Percentiles rank a stretch among this genome's conserved stretches.
Evolutionary conservation across 2,888 invertebrate species (phyloP).

Genomic region (Chaetogeoica ovagalla): DNA sequence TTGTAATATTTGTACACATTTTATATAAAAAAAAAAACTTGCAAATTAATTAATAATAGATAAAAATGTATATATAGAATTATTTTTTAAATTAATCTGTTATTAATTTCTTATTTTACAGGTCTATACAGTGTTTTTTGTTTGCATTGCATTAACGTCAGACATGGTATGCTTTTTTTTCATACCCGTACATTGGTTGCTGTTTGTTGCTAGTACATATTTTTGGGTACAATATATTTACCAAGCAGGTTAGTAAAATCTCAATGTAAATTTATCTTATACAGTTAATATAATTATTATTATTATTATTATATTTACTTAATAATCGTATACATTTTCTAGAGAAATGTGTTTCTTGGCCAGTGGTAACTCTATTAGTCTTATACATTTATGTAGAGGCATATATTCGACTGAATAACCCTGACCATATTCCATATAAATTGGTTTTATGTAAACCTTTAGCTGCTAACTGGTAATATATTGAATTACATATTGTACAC

Average conservation of each 20-base stretch:
- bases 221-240: constrained; percentile 99
- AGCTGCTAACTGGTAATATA: constrained; percentile 87
- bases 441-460: constrained; percentile 92
- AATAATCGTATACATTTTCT: constrained; percentile 59
- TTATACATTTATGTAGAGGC: constrained; percentile 93
- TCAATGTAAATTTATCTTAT: neutral
- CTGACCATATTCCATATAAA: constrained; percentile 81
- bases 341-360: constrained; percentile 92
- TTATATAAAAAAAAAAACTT: neutral
- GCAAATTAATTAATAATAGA: too few relatives aligned
- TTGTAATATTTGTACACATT: neutral
- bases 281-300: neutral
- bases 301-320: constrained; percentile 29
- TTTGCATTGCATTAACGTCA: constrained; percentile 95
- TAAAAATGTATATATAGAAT: too few relatives aligned
- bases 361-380: constrained; percentile 91
- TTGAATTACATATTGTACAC: neutral
- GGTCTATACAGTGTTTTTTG: constrained; percentile 98
- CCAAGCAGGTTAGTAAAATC: constrained; percentile 78
- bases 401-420: constrained; percentile 79
- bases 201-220: constrained; percentile 97
- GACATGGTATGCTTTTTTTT: constrained; percentile 99
- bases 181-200: constrained; percentile 96
- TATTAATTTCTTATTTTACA: constrained; percentile 61
- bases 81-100: neutral